Percentiles rank a stretch among this genome's conserved stretches.
Conservation (phyloP, 2,888 invertebrate genomes). For the Lasiommata megera region DNA sequence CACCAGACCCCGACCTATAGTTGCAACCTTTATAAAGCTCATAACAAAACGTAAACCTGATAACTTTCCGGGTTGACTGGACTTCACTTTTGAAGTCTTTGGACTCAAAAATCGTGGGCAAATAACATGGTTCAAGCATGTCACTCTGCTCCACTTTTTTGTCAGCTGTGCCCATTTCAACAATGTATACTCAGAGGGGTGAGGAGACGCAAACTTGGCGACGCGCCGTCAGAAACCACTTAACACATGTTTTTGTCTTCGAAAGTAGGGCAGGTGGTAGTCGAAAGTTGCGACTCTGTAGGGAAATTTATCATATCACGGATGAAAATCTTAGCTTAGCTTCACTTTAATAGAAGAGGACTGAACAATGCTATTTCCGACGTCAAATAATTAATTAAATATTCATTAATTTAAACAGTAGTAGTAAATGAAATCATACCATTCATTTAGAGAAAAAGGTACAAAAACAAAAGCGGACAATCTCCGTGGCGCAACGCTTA, state of each 20-base stretch:
- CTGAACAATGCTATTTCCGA: too few species aligned
- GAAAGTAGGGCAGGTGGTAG: conserved; percentile 27
- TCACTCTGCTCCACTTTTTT: conserved; percentile 15
- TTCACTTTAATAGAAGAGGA: neutral
- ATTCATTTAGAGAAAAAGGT: too few species aligned
- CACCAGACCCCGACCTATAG: too few species aligned
- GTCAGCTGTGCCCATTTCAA: conserved; percentile 10
- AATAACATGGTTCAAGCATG: conserved; percentile 1
- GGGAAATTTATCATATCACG: conserved; percentile 27
- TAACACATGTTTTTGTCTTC: conserved; percentile 31
- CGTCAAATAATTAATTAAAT: too few species aligned
- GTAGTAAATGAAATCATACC: too few species aligned
- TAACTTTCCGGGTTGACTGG: too few species aligned
- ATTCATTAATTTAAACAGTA: too few species aligned
- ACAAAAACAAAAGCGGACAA: too few species aligned
- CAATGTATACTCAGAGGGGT: conserved; percentile 21
- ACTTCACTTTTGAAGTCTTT: too few species aligned
- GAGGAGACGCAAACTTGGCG: conserved; percentile 22
- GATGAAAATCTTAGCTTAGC: neutral
- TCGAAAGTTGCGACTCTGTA: conserved; percentile 24
- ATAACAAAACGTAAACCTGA: too few species aligned
- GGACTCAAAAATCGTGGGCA: neutral
- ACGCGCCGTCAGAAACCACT: conserved; percentile 33
- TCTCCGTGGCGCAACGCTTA: too few species aligned
- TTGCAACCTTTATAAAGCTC: too few species aligned